These are phyloP conservation scores for Taurulus bubalis DNA, from an alignment of 2,113 vertebrate species.

Conservation along the genomic window DNA sequence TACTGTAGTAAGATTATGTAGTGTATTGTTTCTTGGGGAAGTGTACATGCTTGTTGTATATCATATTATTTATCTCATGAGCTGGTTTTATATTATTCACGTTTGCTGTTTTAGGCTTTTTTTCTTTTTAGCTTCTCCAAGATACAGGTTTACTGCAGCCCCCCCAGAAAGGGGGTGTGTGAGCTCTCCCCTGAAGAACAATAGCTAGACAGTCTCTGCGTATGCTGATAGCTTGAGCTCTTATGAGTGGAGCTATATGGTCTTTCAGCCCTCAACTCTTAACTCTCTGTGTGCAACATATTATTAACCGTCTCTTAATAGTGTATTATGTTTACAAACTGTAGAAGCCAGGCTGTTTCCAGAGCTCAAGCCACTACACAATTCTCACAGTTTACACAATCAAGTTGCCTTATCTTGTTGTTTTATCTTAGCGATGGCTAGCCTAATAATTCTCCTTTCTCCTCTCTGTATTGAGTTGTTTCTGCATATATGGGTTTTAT, in stretches of 20 bases:
- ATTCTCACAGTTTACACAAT: neutral
- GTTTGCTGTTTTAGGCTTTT: neutral
- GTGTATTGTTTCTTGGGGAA: neutral
- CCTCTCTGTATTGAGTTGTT: neutral
- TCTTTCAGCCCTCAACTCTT: neutral
- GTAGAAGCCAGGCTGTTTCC: neutral
- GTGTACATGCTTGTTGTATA: neutral
- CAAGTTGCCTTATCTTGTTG: neutral
- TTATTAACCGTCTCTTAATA: neutral
- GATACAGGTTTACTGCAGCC: neutral
- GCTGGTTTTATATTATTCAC: conserved; percentile 23
- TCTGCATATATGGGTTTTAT: conserved; percentile 29
- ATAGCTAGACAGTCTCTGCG: conserved; percentile 62
- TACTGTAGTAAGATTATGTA: conserved; percentile 6
- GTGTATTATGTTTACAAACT: conserved; percentile 15
- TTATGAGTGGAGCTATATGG: conserved; percentile 5
- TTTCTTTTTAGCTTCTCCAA: neutral
- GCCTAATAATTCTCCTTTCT: no score
- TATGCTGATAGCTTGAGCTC: conserved; percentile 63
- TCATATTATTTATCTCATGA: neutral
- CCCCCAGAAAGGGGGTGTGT: conserved; percentile 36
- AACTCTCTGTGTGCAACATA: conserved; percentile 9
- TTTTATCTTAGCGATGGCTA: neutral
- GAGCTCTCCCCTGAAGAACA: conserved; percentile 52
- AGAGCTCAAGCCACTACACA: neutral